These are phyloP conservation scores for Agrilus biguttatus DNA, from an alignment of 2,888 invertebrate genomes.

Conservation along the genomic window DNA sequence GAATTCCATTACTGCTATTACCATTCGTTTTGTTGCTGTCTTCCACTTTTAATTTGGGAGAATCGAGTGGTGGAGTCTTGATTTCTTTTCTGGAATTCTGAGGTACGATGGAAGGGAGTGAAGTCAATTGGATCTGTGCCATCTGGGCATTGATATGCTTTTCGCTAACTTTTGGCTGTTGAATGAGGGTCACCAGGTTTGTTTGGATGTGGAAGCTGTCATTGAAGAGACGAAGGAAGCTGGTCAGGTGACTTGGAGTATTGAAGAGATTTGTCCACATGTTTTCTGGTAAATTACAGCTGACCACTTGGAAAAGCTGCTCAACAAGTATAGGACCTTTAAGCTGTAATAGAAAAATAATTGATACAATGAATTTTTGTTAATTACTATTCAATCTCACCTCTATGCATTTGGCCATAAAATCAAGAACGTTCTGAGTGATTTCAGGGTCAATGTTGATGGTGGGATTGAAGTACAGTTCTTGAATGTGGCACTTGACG, in stretches of 20 bases:
- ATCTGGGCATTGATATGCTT: slow-evolving; percentile 23
- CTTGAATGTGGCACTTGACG: slow-evolving; percentile 39
- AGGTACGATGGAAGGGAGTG: no score
- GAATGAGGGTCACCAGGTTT: slow-evolving; percentile 75
- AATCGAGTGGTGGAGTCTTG: no score
- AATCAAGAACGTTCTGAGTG: slow-evolving; percentile 69
- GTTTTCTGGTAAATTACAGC: slow-evolving; percentile 36
- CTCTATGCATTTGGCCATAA: slow-evolving; percentile 69
- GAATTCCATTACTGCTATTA: no score
- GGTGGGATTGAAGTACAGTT: slow-evolving; percentile 55
- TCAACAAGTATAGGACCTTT: slow-evolving; percentile 67
- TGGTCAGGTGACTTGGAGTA: slow-evolving; percentile 76
- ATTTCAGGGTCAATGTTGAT: slow-evolving; percentile 70
- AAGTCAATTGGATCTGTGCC: not conserved
- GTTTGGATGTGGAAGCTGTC: slow-evolving; percentile 88
- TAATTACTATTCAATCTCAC: slow-evolving; percentile 33
- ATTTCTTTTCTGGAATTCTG: no score
- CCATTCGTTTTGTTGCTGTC: no score
- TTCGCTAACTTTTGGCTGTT: slow-evolving; percentile 54
- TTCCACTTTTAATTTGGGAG: no score
- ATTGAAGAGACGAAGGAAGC: slow-evolving; percentile 86
- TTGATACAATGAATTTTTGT: not conserved
- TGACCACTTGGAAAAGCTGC: slow-evolving; percentile 70
- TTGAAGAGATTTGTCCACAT: slow-evolving; percentile 77
- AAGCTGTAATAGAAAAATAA: not conserved